Conservation (phyloP, 2,888 invertebrate genomes). For the Drosophila subquinaria region DNA sequence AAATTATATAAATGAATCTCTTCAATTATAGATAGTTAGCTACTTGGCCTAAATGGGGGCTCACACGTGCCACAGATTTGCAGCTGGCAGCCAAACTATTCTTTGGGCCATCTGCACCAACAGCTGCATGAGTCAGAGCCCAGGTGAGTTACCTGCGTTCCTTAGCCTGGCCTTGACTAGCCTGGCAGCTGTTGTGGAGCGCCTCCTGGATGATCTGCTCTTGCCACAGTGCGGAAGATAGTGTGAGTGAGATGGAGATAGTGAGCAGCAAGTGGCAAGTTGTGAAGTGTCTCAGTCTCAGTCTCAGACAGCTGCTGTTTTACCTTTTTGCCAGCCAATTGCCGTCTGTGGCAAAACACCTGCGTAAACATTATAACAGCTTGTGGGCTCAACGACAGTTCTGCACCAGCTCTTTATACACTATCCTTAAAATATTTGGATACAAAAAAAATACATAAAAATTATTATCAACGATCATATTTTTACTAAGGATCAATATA, state of each 20-base stretch:
- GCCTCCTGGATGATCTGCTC: conserved; percentile 52
- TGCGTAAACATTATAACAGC: conserved; percentile 80
- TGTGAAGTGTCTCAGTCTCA: conserved; percentile 29
- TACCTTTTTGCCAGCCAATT: conserved; percentile 25
- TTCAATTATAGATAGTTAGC: neutral
- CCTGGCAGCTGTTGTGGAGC: conserved; percentile 49
- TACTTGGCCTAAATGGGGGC: neutral
- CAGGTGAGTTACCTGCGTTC: conserved; percentile 19
- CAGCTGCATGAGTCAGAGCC: conserved; percentile 41
- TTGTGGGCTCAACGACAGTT: conserved; percentile 49
- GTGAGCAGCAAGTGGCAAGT: conserved; percentile 22
- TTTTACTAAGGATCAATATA: too few relatives aligned
- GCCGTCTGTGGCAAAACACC: conserved; percentile 68
- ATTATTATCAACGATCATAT: too few relatives aligned
- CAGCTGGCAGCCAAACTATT: conserved; percentile 19
- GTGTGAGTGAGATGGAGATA: conserved; percentile 3
- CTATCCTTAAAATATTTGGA: conserved; percentile 3
- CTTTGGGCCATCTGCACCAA: conserved; percentile 33
- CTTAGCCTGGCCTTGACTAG: conserved; percentile 50
- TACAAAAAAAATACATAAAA: too few relatives aligned
- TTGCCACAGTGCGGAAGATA: conserved; percentile 20
- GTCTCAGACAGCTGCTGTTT: conserved; percentile 59
- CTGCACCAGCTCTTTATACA: conserved; percentile 28
- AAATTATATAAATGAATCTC: neutral
- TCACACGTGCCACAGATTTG: conserved; percentile 15